Evolutionary conservation across 1,140 invertebrate species (phyloP).

Genomic region (Metaphire vulgaris): DNA sequence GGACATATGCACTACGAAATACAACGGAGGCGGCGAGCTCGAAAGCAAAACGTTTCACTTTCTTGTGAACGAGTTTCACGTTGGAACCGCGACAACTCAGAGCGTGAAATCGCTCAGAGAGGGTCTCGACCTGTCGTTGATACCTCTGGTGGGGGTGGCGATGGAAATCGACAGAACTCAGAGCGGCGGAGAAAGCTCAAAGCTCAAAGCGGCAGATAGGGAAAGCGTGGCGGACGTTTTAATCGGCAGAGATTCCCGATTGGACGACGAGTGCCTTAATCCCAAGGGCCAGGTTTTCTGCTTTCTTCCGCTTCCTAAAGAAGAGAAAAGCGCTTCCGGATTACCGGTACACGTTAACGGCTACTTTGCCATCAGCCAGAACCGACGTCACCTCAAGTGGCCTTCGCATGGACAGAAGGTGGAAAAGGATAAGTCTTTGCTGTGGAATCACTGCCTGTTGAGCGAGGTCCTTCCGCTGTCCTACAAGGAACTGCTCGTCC

Average conservation of each 20-base stretch:
- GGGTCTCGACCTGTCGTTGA: conserved; percentile 1
- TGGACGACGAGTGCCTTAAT: conserved; percentile 6
- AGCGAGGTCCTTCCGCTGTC: conserved; percentile 24
- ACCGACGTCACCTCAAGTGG: conserved; percentile 37
- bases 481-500: conserved; percentile 24
- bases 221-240: conserved; percentile 6
- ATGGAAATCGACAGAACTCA: conserved; percentile 2
- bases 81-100: background rate
- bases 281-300: conserved; percentile 28
- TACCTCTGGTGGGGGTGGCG: background rate
- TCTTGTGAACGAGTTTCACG: background rate
- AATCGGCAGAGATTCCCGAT: conserved; percentile 17
- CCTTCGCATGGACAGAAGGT: conserved; percentile 29
- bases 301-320: conserved; percentile 33
- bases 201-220: conserved; percentile 10
- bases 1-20: background rate
- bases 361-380: conserved; percentile 33
- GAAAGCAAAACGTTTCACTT: background rate
- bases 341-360: conserved; percentile 34
- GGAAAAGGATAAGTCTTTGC: conserved; percentile 22
- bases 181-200: background rate
- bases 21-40: background rate
- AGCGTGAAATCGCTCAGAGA: background rate
- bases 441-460: conserved; percentile 30
- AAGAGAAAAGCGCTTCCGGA: conserved; percentile 30